Evolutionary conservation across 1,140 invertebrate genomes (phyloP).

Genomic region (Drosophila tani): DNA sequence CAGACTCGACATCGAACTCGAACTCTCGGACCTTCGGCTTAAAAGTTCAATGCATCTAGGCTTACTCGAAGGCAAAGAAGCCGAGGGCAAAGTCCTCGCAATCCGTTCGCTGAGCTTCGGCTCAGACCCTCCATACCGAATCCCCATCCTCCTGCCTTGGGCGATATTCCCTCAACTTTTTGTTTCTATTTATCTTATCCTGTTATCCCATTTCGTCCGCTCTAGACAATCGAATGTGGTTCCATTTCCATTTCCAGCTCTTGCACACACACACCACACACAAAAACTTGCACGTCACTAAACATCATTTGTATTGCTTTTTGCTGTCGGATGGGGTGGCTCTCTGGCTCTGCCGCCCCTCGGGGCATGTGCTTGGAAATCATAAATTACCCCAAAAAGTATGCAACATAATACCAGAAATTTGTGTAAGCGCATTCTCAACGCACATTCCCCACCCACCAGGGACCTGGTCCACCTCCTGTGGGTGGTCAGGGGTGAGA

Average conservation of each 20-base stretch:
- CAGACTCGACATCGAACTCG: slow-evolving; percentile 40
- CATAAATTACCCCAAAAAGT: slow-evolving; percentile 79
- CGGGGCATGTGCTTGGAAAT: slow-evolving; percentile 66
- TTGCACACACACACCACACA: slow-evolving; percentile 14
- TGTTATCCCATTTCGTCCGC: slow-evolving; percentile 47
- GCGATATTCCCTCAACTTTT: slow-evolving; percentile 53
- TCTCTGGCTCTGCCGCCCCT: background rate
- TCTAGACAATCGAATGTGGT: slow-evolving; percentile 73
- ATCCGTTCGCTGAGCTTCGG: slow-evolving; percentile 17
- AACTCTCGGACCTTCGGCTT: slow-evolving; percentile 59
- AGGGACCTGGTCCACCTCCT: background rate
- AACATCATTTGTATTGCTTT: slow-evolving; percentile 78
- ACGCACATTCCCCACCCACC: slow-evolving; percentile 5
- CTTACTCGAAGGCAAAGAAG: slow-evolving; percentile 40
- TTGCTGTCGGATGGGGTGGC: slow-evolving; percentile 16
- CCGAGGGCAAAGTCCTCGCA: slow-evolving; percentile 20
- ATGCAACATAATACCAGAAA: slow-evolving; percentile 81
- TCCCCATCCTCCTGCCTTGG: background rate
- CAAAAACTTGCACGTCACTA: slow-evolving; percentile 79
- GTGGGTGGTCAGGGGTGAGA: background rate
- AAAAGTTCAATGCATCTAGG: slow-evolving; percentile 72
- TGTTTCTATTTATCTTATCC: slow-evolving; percentile 78
- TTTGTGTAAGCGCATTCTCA: slow-evolving; percentile 71
- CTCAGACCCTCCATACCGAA: background rate
- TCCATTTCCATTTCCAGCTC: slow-evolving; percentile 74